Percentiles rank a stretch among this genome's conserved stretches.
phyloP scores from a whole-genome alignment of 2,888 invertebrate species.

The Drosophila tripunctata region DNA sequence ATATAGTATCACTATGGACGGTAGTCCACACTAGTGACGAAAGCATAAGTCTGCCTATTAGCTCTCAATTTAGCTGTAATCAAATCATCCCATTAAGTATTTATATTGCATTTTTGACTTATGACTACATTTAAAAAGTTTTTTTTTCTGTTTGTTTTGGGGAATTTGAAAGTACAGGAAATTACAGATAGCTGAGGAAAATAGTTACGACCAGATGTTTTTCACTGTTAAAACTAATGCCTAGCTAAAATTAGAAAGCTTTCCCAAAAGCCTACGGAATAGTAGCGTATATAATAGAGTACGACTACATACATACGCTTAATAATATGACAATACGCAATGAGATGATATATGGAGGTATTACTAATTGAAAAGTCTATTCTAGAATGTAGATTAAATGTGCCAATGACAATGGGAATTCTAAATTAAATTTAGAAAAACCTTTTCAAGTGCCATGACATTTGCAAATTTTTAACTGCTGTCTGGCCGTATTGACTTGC shows the following conservation, averaged over 20 bases:
- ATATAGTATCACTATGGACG: too few relatives aligned
- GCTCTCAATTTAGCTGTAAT: too few relatives aligned
- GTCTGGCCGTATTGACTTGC: conserved; percentile 5
- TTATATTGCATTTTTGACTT: too few relatives aligned
- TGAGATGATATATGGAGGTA: not conserved
- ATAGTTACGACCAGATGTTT: too few relatives aligned
- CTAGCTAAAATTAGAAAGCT: not conserved
- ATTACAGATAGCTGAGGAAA: too few relatives aligned
- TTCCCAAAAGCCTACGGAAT: not conserved
- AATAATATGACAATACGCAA: not conserved
- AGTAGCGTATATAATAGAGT: not conserved
- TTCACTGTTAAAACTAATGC: not conserved
- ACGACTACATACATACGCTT: too few relatives aligned
- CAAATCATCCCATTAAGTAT: too few relatives aligned
- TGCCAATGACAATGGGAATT: conserved; percentile 2
- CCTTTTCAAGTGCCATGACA: conserved; percentile 25
- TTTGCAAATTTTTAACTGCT: conserved; percentile 9
- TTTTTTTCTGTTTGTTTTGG: too few relatives aligned
- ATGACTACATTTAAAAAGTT: too few relatives aligned
- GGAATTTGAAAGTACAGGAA: too few relatives aligned
- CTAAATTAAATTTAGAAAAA: conserved; percentile 5
- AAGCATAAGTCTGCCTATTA: too few relatives aligned
- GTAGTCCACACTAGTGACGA: too few relatives aligned
- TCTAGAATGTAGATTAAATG: not conserved
- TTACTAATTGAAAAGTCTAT: conserved; percentile 4